phyloP scores from a whole-genome alignment of 1,140 invertebrate genomes.

The Tetramorium alpestre region DNA sequence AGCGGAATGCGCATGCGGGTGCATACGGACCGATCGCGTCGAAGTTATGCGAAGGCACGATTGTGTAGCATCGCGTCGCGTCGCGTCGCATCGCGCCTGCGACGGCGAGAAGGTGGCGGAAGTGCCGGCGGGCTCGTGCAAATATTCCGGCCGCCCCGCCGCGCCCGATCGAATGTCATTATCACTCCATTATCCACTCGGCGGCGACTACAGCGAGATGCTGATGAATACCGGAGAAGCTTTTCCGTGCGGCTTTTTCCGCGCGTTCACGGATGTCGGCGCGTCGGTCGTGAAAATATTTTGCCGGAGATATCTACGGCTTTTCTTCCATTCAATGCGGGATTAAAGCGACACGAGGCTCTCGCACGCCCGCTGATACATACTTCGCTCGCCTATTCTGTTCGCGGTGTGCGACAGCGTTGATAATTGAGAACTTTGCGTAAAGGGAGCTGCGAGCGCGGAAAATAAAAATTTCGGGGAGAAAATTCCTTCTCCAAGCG shows the following conservation, averaged over 20 bases:
- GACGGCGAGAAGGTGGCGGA: conserved; percentile 23
- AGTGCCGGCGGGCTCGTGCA: conserved; percentile 11
- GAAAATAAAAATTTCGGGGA: not conserved
- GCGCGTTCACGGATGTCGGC: not conserved
- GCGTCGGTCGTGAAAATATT: conserved; percentile 49
- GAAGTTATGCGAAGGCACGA: conserved; percentile 41
- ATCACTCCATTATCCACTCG: conserved; percentile 46
- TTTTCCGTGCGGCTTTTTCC: not conserved
- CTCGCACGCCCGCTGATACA: not conserved
- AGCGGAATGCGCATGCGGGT: conserved; percentile 18
- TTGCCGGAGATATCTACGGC: conserved; percentile 6
- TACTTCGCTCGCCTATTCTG: not conserved
- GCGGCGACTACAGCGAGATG: not conserved
- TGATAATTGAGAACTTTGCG: conserved; percentile 2
- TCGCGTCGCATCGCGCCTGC: not conserved
- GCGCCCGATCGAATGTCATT: conserved; percentile 55
- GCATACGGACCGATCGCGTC: conserved; percentile 59
- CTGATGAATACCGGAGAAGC: conserved; percentile 25
- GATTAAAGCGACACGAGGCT: conserved; percentile 16
- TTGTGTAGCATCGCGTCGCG: conserved; percentile 11
- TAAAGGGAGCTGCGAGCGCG: not conserved
- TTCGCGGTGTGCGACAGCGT: not conserved
- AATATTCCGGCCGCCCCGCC: conserved; percentile 20
- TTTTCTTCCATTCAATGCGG: conserved; percentile 5
- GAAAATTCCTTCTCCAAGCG: not conserved